These are phyloP conservation scores for Coboldia fuscipes DNA, from an alignment of 1,140 invertebrate genomes.

Conservation along the genomic window DNA sequence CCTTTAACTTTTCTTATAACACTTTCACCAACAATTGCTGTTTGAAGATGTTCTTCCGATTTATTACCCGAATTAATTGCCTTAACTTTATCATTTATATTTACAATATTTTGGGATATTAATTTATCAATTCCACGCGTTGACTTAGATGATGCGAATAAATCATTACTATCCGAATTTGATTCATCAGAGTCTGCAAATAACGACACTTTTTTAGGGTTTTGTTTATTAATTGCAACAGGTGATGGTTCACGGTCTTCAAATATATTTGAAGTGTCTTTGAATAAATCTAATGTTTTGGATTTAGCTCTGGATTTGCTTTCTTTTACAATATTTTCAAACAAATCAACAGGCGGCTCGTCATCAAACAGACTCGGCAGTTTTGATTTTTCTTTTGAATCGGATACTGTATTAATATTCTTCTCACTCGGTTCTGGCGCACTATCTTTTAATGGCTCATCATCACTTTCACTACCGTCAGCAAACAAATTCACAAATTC, in stretches of 20 bases:
- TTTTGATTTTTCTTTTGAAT: not conserved
- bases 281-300: not conserved
- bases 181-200: no score
- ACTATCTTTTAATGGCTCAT: not conserved
- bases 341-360: conserved; percentile 11
- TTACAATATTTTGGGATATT: no score
- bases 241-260: not conserved
- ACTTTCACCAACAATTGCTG: no score
- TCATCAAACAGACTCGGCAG: conserved; percentile 15
- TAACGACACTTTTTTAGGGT: no score
- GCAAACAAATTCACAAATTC: conserved; percentile 16
- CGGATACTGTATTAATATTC: not conserved
- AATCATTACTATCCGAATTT: no score
- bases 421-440: not conserved
- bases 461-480: conserved; percentile 10
- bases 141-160: no score
- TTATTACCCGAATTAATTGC: no score
- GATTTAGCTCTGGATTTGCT: not conserved
- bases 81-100: no score
- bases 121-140: no score
- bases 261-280: not conserved
- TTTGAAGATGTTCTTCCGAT: no score
- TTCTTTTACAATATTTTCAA: conserved; percentile 6
- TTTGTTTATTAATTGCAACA: no score
- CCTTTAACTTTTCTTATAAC: no score